These are phyloP conservation scores for Ametastegia equiseti DNA, from an alignment of 2,888 invertebrate genomes.

Conservation along the genomic window DNA sequence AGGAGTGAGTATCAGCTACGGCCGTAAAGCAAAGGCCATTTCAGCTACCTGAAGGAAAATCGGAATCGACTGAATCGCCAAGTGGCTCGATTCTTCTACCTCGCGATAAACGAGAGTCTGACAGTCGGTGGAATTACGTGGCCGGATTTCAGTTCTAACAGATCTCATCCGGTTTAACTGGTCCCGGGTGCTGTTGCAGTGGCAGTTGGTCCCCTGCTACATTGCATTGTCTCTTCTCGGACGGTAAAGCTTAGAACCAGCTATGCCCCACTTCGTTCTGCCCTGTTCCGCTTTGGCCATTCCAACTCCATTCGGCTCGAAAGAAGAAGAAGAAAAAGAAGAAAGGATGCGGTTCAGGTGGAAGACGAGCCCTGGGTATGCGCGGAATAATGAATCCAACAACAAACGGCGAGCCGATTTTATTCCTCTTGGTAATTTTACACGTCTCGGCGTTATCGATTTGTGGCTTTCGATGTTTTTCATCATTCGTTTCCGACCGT, in stretches of 20 bases:
- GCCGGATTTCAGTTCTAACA: conserved; percentile 5
- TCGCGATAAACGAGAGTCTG: no score
- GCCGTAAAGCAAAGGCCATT: no score
- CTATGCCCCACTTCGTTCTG: no score
- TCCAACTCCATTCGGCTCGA: not conserved
- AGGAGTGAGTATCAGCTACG: not conserved
- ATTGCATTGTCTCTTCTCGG: not conserved
- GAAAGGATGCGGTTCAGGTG: not conserved
- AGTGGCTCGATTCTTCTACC: no score
- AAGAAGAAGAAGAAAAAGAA: not conserved
- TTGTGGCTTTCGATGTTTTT: not conserved
- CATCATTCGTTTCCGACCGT: not conserved
- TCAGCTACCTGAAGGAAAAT: no score
- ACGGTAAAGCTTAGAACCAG: not conserved
- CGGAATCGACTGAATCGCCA: no score
- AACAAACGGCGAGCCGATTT: not conserved
- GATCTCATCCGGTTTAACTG: conserved; percentile 46
- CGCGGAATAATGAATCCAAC: conserved; percentile 30
- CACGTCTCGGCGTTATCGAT: no score
- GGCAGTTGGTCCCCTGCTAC: not conserved
- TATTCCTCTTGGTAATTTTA: not conserved
- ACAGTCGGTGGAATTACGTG: no score
- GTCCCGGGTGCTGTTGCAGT: conserved; percentile 18
- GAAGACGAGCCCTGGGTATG: not conserved
- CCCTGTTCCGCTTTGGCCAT: not conserved